Evolutionary conservation across 2,797 vertebrate genomes (phyloP), one percentile per base, ranked within the genome.

Genomic region (Micropoecilia bifurca): DNA sequence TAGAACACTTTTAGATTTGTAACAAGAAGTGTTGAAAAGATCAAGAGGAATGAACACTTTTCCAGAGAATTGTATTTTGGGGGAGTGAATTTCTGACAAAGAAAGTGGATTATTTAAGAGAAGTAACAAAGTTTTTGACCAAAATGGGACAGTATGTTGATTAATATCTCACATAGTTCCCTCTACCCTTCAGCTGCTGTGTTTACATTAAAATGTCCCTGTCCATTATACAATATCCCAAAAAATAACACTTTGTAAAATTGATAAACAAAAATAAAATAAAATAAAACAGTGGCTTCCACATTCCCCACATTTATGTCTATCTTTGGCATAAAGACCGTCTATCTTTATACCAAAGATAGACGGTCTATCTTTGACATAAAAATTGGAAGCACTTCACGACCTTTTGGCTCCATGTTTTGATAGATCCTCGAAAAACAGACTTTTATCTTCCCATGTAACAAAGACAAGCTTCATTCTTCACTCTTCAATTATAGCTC

Each of bases 391-490:
- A 25, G 20, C 45, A 39, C 59, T 48, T 33, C 10, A 4, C 71
- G 63, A 53, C 66, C 63, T 48, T 1, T 48, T 71, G 22, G 46
- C 36, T 55, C 39, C 45, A 48, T 16, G 45, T 66, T 76, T 47
- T 46, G 4, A 36, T 50, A 25, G 45, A 66, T 66, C 45, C 30
- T 8, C 3, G 9, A 66, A 36, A 66, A 68, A 39, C 4, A 13
- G 59, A 48, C 75, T 76, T 76, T 76, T 30, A 76, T 76, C 59
- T 76, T 66, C 30, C 43, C 13, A 22, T 63, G 59, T 66, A 66
- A 76, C 75, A 76, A 76, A 47, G 74, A 39, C 30, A 13, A 47
- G 30, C 47, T 48, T 76, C 45, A 53, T 53, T 69, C 13, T 22
- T 50, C 48, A 22, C 48, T 50, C 48, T 50, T 22, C 48, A 22